A percentile compares a stretch with the other conserved stretches of the same genome.
Evolutionary conservation across 2,113 vertebrate genomes (phyloP).

Genomic region (Xiphophorus maculatus): DNA sequence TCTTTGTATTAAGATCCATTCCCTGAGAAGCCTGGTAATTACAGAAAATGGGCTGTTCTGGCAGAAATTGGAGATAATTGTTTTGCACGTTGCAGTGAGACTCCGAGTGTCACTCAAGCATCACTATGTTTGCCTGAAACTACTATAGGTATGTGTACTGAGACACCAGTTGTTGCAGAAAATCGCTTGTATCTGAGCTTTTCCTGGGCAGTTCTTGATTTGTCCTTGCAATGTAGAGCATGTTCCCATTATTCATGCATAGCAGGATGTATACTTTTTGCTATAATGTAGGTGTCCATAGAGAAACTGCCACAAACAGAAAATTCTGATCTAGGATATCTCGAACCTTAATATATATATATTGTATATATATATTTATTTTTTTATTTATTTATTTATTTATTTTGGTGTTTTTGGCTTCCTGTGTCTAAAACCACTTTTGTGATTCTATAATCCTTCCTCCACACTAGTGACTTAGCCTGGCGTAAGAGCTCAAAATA

Average conservation of each 20-base stretch:
- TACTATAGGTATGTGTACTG: slow-evolving; percentile 24
- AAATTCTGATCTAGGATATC: slow-evolving; percentile 23
- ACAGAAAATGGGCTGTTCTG: slow-evolving; percentile 34
- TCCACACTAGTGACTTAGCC: slow-evolving; percentile 47
- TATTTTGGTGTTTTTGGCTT: slow-evolving; percentile 30
- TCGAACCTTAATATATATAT: neutral
- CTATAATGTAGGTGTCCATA: slow-evolving; percentile 10
- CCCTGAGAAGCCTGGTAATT: slow-evolving; percentile 30
- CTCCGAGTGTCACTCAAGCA: slow-evolving; percentile 26
- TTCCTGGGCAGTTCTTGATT: slow-evolving; percentile 24
- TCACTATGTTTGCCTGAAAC: slow-evolving; percentile 23
- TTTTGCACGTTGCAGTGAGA: slow-evolving; percentile 24
- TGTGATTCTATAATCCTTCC: slow-evolving; percentile 49
- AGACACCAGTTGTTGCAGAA: slow-evolving; percentile 34
- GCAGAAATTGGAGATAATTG: slow-evolving; percentile 40
- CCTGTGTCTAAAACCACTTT: slow-evolving; percentile 49
- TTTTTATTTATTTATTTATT: neutral
- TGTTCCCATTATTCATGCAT: slow-evolving; percentile 36
- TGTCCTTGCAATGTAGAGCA: slow-evolving; percentile 32
- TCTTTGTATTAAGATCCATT: neutral
- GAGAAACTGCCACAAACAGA: slow-evolving; percentile 6
- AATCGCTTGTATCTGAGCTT: slow-evolving; percentile 22
- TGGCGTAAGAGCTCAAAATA: slow-evolving; percentile 51
- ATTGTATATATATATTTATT: too few species aligned
- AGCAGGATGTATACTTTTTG: slow-evolving; percentile 15